Percentiles rank a stretch among this genome's conserved stretches.
phyloP scores from a whole-genome alignment of 2,888 invertebrate species.

The Syrista parreyssii region DNA sequence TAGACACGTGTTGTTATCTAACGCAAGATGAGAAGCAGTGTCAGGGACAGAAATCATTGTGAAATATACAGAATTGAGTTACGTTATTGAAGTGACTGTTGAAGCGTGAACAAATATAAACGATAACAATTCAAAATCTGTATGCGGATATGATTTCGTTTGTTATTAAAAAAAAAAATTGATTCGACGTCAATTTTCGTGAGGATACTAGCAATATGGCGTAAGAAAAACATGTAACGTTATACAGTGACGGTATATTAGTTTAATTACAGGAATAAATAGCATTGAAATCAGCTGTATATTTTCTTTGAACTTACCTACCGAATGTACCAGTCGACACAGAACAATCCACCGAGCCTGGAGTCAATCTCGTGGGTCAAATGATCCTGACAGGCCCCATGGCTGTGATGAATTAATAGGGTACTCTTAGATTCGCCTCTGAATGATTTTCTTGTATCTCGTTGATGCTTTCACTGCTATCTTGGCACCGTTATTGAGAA shows the following conservation, averaged over 20 bases:
- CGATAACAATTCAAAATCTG: neutral
- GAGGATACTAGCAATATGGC: neutral
- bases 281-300: neutral
- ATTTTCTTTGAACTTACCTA: constrained; percentile 42
- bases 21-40: neutral
- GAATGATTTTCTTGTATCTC: neutral
- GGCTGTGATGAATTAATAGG: constrained; percentile 16
- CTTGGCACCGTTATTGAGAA: neutral
- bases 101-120: neutral
- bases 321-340: constrained; percentile 46
- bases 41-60: neutral
- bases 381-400: constrained; percentile 56
- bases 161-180: neutral
- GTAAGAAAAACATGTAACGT: neutral
- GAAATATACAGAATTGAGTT: neutral
- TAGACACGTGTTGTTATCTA: neutral
- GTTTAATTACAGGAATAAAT: neutral
- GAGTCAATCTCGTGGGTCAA: constrained; percentile 60
- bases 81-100: neutral
- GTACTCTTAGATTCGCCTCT: constrained; percentile 12
- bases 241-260: neutral
- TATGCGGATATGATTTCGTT: neutral
- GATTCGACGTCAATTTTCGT: neutral
- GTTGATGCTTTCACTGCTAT: neutral
- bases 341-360: constrained; percentile 56